These are phyloP conservation scores for Drosophila formosana DNA, from an alignment of 2,888 invertebrate genomes.

Conservation along the genomic window DNA sequence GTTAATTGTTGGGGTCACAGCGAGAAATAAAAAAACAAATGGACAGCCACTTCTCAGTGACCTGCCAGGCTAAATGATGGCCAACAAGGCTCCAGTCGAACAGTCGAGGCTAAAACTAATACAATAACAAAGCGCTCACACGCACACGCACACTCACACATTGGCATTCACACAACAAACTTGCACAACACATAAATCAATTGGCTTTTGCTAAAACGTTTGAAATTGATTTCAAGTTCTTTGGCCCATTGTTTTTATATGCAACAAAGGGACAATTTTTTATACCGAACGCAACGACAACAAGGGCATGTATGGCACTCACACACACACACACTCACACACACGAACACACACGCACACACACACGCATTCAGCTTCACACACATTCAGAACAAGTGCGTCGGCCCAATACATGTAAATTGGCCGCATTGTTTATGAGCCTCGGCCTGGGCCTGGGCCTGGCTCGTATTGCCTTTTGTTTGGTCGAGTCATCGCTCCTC, in stretches of 20 bases:
- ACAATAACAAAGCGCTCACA: slow-evolving; percentile 47
- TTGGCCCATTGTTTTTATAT: slow-evolving; percentile 76
- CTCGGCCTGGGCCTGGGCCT: slow-evolving; percentile 31
- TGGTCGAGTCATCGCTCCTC: slow-evolving; percentile 16
- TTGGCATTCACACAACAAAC: slow-evolving; percentile 43
- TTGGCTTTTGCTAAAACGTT: slow-evolving; percentile 78
- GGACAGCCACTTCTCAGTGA: slow-evolving; percentile 33
- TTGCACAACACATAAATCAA: slow-evolving; percentile 66
- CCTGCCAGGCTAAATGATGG: slow-evolving; percentile 46
- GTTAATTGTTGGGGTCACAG: slow-evolving; percentile 65
- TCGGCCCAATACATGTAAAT: slow-evolving; percentile 71
- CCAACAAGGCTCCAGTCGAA: slow-evolving; percentile 43
- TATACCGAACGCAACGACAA: slow-evolving; percentile 56
- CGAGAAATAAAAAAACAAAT: slow-evolving; percentile 18
- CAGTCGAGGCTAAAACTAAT: slow-evolving; percentile 51
- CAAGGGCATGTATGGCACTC: slow-evolving; percentile 33
- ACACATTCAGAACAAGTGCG: slow-evolving; percentile 30
- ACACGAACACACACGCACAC: slow-evolving; percentile 26
- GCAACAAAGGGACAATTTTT: slow-evolving; percentile 79
- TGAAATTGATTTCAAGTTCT: slow-evolving; percentile 79
- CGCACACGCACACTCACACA: slow-evolving; percentile 20
- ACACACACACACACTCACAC: slow-evolving; percentile 28
- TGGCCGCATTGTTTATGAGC: slow-evolving; percentile 76
- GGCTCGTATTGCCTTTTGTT: slow-evolving; percentile 51
- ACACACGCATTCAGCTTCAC: slow-evolving; percentile 11